Base-by-base conservation (phyloP, 2,797 vertebrate species). In the Oryzias dopingdopingensis region DNA sequence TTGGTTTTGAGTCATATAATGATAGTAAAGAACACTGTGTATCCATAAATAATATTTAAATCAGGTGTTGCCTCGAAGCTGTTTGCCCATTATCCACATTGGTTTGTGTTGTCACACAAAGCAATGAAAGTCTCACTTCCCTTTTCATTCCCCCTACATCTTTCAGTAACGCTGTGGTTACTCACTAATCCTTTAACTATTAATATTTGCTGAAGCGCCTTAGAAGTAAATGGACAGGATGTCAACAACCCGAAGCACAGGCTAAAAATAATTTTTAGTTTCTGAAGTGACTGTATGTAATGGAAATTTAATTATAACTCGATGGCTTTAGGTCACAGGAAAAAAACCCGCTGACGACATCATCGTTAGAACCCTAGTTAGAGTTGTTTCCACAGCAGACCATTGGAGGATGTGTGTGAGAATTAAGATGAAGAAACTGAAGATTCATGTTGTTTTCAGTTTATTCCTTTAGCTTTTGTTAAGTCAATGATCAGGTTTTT, bases 151-250 rank as follows among this genome's bases (percentile, higher is more conserved):
- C 51, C 52, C 70, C 64, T 66, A 76, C 18, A 17, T 72, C 72
- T 51, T 67, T 77, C 57, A 80, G 65, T 74, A 74, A 80, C 73
- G 74, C 42, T 42, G 48, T 41, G 49, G 80, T 86, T 88, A 85
- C 74, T 86, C 16, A 44, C 44, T 86, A 47, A 88, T 32, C 81
- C 67, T 76, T 87, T 80, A 86, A 84, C 78, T 86, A 74, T 83
- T 80, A 85, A 83, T 82, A 69, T 67, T 17, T 62, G 55, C 26
- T 32, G 42, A 77, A 76, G 72, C 4, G 41, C 56, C 45, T 70
- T 12, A 17, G 22, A 66, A 65, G 66, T 67, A 77, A 52, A 70
- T 74, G 16, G 62, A 41, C 78, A 84, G 75, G 78, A 83, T 79
- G 67, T 77, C 63, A 47, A 54, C 59, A 20, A 22, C 24, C 20